Evolutionary conservation across 2,888 invertebrate species (phyloP), one percentile per base, ranked within the genome.

Genomic region (Mantis religiosa): DNA sequence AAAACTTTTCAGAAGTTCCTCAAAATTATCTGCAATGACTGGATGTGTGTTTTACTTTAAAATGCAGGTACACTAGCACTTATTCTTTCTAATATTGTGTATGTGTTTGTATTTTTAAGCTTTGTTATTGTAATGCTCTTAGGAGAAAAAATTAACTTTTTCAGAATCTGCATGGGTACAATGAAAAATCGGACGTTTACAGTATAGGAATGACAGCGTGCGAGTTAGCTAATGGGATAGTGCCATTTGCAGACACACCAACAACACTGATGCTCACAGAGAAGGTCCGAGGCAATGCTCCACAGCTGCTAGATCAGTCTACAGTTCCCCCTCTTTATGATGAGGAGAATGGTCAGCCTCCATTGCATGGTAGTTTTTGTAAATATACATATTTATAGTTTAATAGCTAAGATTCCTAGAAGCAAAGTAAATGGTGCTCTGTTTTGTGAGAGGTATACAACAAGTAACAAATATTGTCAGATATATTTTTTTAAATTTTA

Each of bases 181-280:
- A 97, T 92, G 96, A 96, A 92, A 97, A 97, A 91, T 97, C 98
- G 0, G 99, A 99, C 93, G 96, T 98, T 25, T 99, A 99, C 92
- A 98, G 98, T 90, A 92, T 98, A 83, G 99, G 99, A 30, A 97
- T 98, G 90, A 95, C 97, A 7, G 95, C 96, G 85, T 98, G 98
- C 93, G 98, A 98, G 93, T 93, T 98, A 89, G 98, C 97, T 83
- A 98, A 98, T 93, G 98, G 98, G 0, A 95, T 96, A 71, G 97
- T 97, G 91, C 98, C 98, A 0, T 98, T 97, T 93, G 95, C 96
- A 0, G 97, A 97, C 91, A 96, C 97, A 92, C 95, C 97, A 9
- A 96, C 96, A n/a, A 97, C 98, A 1, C 94, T 98, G 91, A 98
- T 98, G 98, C 94, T 98, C 91, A 96, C 97, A 6, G 98, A 98